Conservation (phyloP, 2,888 invertebrate genomes). For the Tubulanus polymorphus region DNA sequence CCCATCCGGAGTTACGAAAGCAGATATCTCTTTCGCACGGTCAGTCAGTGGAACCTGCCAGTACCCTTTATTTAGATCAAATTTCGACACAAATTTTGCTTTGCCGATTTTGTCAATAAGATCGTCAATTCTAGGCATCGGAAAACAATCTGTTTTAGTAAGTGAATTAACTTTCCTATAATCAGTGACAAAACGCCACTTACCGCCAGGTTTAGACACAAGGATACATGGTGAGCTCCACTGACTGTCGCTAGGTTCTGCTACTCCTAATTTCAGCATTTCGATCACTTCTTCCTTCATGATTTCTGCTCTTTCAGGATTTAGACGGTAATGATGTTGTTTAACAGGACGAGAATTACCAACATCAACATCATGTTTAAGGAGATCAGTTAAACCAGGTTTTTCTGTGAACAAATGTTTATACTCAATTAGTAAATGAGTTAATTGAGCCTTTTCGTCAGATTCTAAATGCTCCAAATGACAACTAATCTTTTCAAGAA, state of each 20-base stretch:
- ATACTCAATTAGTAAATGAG: background rate
- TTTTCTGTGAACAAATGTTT: background rate
- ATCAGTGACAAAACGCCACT: slow-evolving; percentile 23
- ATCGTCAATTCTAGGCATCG: slow-evolving; percentile 24
- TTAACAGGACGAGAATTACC: slow-evolving; percentile 3
- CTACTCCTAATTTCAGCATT: slow-evolving; percentile 23
- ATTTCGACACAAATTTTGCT: slow-evolving; percentile 18
- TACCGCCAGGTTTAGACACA: slow-evolving; percentile 19
- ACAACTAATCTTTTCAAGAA: no score
- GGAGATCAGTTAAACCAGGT: slow-evolving; percentile 1
- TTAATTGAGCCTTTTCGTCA: background rate
- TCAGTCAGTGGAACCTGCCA: slow-evolving; percentile 21
- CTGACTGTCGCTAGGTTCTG: slow-evolving; percentile 22
- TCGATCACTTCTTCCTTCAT: slow-evolving; percentile 18
- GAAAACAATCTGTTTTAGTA: slow-evolving; percentile 24
- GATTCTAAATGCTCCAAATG: no score
- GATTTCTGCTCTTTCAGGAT: slow-evolving; percentile 11
- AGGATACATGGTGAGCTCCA: slow-evolving; percentile 22
- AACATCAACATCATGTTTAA: slow-evolving; percentile 6
- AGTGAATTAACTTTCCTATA: slow-evolving; percentile 20
- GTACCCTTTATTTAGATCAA: slow-evolving; percentile 24
- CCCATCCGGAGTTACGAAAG: slow-evolving; percentile 12
- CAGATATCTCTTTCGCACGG: slow-evolving; percentile 13
- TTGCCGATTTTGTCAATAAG: slow-evolving; percentile 19
- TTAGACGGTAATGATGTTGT: slow-evolving; percentile 13